Percentiles rank a stretch among this genome's conserved stretches.
Evolutionary conservation across 2,113 vertebrate species (phyloP).

Genomic region (Neopipo cinnamomea): DNA sequence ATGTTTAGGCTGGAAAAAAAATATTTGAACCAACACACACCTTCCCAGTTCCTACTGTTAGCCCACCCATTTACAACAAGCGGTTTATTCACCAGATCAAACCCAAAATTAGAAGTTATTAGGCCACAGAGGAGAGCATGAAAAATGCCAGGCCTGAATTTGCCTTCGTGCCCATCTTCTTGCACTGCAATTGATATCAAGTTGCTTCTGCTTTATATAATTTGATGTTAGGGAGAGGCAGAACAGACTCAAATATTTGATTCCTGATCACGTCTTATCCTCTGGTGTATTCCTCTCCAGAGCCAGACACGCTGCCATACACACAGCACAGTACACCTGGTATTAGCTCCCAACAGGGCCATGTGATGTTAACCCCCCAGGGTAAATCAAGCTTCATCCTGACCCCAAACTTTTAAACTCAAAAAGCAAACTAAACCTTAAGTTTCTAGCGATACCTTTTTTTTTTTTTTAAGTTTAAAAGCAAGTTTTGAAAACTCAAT

Average conservation of each 20-base stretch:
- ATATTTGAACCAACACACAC: not conserved
- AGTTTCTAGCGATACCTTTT: not conserved
- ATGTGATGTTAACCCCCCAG: not conserved
- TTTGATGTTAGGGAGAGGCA: not conserved
- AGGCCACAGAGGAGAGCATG: not conserved
- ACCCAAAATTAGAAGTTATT: not conserved
- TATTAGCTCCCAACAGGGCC: not conserved
- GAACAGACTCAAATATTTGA: not conserved
- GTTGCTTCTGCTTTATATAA: not conserved
- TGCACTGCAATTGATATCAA: not conserved
- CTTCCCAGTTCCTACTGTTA: not conserved
- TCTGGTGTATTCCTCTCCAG: not conserved
- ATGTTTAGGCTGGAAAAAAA: not conserved
- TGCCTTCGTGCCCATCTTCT: not conserved
- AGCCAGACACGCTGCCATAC: rapidly evolving
- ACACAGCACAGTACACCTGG: rapidly evolving
- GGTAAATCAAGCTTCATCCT: not conserved
- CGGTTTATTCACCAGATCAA: not conserved
- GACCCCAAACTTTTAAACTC: not conserved
- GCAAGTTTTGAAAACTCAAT: not conserved
- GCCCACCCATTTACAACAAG: not conserved
- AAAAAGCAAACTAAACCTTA: not conserved
- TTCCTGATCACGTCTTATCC: not conserved
- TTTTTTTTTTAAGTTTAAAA: not conserved
- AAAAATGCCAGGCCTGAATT: not conserved